These are phyloP conservation scores for Strigamia transsilvanica DNA, from an alignment of 2,888 invertebrate species.

Conservation along the genomic window DNA sequence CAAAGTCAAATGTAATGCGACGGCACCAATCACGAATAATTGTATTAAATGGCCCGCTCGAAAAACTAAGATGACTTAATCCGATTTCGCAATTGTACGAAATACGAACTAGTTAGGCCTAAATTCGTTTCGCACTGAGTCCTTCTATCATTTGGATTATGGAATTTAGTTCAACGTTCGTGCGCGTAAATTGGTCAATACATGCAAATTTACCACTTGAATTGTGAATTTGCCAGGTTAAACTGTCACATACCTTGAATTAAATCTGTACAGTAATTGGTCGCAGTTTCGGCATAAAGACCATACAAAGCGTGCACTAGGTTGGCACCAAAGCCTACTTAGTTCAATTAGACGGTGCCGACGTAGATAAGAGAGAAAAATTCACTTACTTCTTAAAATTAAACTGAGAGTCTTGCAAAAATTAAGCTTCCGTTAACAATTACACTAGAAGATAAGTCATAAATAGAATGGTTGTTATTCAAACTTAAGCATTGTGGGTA, in stretches of 20 bases:
- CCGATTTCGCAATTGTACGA: neutral
- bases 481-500: neutral
- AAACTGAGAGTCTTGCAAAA: neutral
- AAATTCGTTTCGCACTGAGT: neutral
- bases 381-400: neutral
- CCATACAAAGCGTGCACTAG: slow-evolving; percentile 53
- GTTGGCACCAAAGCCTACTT: neutral
- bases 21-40: neutral
- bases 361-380: neutral
- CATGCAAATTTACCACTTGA: neutral
- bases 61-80: neutral
- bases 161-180: neutral
- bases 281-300: slow-evolving; percentile 53
- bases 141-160: neutral
- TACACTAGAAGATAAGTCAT: neutral
- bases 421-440: neutral
- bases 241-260: slow-evolving; percentile 3
- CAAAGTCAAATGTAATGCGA: neutral
- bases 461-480: neutral
- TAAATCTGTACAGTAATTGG: slow-evolving; percentile 32
- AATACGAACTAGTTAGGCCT: neutral
- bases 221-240: neutral
- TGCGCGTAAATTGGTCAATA: neutral
- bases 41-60: neutral
- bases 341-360: neutral